phyloP scores from a whole-genome alignment of 2,113 vertebrate species.

The Hyla sarda region DNA sequence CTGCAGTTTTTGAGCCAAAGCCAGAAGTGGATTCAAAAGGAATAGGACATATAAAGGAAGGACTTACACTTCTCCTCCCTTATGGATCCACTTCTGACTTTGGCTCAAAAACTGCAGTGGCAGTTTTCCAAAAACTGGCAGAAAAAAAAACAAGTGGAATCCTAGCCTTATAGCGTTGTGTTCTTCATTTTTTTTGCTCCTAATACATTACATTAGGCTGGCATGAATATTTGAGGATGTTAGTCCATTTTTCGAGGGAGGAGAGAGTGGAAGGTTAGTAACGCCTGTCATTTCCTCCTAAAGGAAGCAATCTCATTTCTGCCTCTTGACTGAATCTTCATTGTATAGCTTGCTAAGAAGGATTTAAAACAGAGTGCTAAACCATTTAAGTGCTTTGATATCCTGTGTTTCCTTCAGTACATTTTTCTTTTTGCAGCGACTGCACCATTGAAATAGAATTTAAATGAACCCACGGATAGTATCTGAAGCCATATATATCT shows the following conservation, averaged over 20 bases:
- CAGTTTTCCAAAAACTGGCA: too few species aligned
- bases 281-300: neutral
- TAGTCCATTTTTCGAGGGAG: neutral
- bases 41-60: too few species aligned
- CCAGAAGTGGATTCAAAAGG: too few species aligned
- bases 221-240: conserved; percentile 13
- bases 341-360: conserved; percentile 42
- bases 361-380: conserved; percentile 41
- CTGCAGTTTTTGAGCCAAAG: too few species aligned
- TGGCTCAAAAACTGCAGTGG: too few species aligned
- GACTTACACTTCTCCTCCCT: too few species aligned
- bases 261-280: neutral
- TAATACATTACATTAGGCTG: conserved; percentile 4
- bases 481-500: conserved; percentile 53
- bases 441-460: conserved; percentile 52
- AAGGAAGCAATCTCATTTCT: conserved; percentile 20
- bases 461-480: conserved; percentile 47
- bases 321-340: conserved; percentile 29
- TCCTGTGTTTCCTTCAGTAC: conserved; percentile 47
- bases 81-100: too few species aligned
- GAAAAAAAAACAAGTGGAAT: too few species aligned
- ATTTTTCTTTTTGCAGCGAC: conserved; percentile 23
- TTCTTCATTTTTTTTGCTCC: neutral
- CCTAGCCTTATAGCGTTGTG: too few species aligned
- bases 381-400: conserved; percentile 48